Conservation (phyloP, 2,797 vertebrate species). For the Malurus leucopterus region DNA sequence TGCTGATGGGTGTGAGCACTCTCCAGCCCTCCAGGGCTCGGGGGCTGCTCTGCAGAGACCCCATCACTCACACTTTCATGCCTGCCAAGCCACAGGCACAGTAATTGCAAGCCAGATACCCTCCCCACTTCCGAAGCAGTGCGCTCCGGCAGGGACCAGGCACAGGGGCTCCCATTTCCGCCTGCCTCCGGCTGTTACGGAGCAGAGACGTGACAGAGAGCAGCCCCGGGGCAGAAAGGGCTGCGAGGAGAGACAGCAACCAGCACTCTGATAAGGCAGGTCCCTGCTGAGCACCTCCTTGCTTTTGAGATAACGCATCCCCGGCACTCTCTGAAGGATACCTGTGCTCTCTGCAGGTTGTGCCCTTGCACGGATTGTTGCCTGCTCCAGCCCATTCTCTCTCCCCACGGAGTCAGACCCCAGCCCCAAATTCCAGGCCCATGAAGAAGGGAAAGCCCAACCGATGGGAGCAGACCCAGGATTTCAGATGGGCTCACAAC, state of each 20-base stretch:
- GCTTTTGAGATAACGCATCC: slow-evolving; percentile 65
- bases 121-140: slow-evolving; percentile 6
- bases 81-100: slow-evolving; percentile 39
- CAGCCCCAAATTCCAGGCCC: neutral
- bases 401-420: neutral
- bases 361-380: neutral
- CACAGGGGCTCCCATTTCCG: slow-evolving; percentile 42
- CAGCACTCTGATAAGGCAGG: slow-evolving; percentile 68
- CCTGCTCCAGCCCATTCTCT: neutral
- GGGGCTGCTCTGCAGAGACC: neutral
- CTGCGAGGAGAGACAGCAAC: slow-evolving; percentile 64
- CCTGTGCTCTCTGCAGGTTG: neutral
- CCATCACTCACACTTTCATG: slow-evolving; percentile 51
- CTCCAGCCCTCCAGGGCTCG: fast-evolving
- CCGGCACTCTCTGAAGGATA: neutral
- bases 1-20: neutral
- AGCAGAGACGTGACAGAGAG: slow-evolving; percentile 54
- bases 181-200: slow-evolving; percentile 35
- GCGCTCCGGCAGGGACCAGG: neutral
- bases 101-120: slow-evolving; percentile 17
- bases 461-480: neutral
- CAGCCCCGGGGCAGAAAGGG: slow-evolving; percentile 26
- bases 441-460: neutral
- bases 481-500: neutral
- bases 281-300: slow-evolving; percentile 70